Percentiles rank a stretch among this genome's conserved stretches.
Evolutionary conservation across 2,113 vertebrate genomes (phyloP).

Genomic region (Formicarius rufipectus): DNA sequence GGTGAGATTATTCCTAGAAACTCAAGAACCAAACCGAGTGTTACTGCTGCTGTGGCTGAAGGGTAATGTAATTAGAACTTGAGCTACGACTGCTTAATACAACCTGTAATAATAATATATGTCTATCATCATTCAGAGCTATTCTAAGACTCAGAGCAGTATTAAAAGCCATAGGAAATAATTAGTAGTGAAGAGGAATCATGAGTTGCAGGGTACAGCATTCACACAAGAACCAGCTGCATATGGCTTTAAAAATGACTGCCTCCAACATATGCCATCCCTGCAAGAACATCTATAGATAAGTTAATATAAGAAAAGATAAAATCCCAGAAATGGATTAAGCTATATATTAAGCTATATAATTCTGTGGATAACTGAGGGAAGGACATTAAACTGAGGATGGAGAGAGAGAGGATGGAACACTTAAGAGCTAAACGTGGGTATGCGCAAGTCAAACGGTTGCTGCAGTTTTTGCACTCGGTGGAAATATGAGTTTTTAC

Average conservation of each 20-base stretch:
- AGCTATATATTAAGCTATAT: conserved; percentile 37
- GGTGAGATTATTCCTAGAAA: not conserved
- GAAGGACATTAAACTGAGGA: not conserved
- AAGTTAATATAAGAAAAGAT: conserved; percentile 57
- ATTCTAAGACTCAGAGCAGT: not conserved
- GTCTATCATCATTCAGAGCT: conserved; percentile 27
- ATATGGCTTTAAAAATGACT: not conserved
- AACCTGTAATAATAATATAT: conserved; percentile 38
- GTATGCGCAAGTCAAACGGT: not conserved
- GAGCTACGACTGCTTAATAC: conserved; percentile 24
- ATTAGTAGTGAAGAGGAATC: conserved; percentile 47
- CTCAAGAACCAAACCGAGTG: not conserved
- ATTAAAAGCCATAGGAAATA: conserved; percentile 58
- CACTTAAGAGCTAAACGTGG: not conserved
- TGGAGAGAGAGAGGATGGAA: not conserved
- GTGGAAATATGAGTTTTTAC: not conserved
- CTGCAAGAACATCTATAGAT: conserved; percentile 17
- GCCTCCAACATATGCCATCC: conserved; percentile 30
- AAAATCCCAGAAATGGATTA: conserved; percentile 23
- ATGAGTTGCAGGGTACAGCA: not conserved
- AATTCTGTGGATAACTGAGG: conserved; percentile 4
- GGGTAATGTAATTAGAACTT: conserved; percentile 27
- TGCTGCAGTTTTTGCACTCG: not conserved
- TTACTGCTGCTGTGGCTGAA: conserved; percentile 41
- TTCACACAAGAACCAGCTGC: conserved; percentile 32